Evolutionary conservation across 2,888 invertebrate species (phyloP).

Genomic region (Mantis religiosa): DNA sequence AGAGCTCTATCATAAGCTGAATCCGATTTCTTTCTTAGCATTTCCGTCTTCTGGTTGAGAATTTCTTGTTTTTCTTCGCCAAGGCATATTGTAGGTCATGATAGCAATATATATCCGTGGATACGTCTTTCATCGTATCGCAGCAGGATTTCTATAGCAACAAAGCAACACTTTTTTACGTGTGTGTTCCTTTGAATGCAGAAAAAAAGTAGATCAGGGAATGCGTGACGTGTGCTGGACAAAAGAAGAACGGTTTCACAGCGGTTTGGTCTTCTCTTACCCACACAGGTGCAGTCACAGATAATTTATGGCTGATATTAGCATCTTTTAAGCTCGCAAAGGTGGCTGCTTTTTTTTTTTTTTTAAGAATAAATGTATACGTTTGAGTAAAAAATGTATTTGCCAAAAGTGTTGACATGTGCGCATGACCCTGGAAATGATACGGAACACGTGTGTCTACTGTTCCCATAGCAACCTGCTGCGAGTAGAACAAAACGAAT

Average conservation of each 20-base stretch:
- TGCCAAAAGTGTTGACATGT: not conserved
- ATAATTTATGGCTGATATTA: not conserved
- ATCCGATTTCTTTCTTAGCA: not conserved
- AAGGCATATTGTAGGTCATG: too few species aligned
- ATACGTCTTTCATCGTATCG: not conserved
- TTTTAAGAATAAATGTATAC: not conserved
- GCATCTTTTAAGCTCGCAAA: not conserved
- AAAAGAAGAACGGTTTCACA: not conserved
- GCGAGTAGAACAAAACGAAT: not conserved
- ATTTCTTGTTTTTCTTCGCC: too few species aligned
- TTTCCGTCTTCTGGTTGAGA: not conserved
- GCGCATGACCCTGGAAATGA: not conserved
- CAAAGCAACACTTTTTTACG: not conserved
- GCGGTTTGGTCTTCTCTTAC: not conserved
- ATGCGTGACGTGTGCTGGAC: not conserved
- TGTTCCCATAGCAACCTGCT: not conserved
- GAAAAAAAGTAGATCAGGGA: not conserved
- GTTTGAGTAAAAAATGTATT: not conserved
- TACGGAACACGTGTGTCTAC: not conserved
- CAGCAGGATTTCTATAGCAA: not conserved
- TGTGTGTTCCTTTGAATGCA: not conserved
- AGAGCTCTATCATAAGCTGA: not conserved
- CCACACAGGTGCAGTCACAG: not conserved
- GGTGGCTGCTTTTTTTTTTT: too few species aligned
- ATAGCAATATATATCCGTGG: not conserved